A percentile compares a stretch with the other conserved stretches of the same genome.
Evolutionary conservation across 2,888 invertebrate genomes (phyloP).

Genomic region (Pyrrhosoma nymphula): DNA sequence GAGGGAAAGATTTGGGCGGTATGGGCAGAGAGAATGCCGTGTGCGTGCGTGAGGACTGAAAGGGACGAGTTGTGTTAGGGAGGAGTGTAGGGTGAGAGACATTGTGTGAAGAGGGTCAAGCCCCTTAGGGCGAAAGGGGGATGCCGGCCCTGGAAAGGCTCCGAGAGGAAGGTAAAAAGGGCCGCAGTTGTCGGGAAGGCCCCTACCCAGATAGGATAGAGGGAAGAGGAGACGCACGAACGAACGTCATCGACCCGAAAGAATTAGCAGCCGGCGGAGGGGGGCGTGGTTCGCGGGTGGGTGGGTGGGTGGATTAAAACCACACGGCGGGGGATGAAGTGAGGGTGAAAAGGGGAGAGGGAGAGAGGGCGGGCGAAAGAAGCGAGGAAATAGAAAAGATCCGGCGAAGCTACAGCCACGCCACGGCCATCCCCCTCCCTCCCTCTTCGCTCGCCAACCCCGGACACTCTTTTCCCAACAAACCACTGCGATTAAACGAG

Average conservation of each 20-base stretch:
- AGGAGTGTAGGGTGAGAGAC: background rate
- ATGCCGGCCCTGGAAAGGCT: background rate
- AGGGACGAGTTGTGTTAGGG: background rate
- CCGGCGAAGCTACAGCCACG: background rate
- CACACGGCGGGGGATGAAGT: background rate
- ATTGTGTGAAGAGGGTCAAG: slow-evolving; percentile 62
- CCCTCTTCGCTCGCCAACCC: background rate
- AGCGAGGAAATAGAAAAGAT: background rate
- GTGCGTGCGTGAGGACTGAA: background rate
- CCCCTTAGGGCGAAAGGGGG: background rate
- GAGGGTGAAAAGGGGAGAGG: background rate
- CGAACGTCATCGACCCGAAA: slow-evolving; percentile 54
- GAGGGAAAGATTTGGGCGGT: background rate
- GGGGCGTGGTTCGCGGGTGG: background rate
- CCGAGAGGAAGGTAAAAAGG: background rate
- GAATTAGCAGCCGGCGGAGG: slow-evolving; percentile 38
- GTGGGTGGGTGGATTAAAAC: background rate
- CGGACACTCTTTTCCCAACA: background rate
- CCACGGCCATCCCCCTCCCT: background rate
- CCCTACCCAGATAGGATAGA: background rate
- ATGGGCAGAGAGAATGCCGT: background rate
- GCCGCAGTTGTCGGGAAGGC: no score
- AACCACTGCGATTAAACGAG: slow-evolving; percentile 49
- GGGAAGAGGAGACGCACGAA: slow-evolving; percentile 38
- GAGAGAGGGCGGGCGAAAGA: background rate